Percentiles rank a stretch among this genome's conserved stretches.
Conservation (phyloP, 2,797 vertebrate genomes). For the Mormyrus proboscirostris region DNA sequence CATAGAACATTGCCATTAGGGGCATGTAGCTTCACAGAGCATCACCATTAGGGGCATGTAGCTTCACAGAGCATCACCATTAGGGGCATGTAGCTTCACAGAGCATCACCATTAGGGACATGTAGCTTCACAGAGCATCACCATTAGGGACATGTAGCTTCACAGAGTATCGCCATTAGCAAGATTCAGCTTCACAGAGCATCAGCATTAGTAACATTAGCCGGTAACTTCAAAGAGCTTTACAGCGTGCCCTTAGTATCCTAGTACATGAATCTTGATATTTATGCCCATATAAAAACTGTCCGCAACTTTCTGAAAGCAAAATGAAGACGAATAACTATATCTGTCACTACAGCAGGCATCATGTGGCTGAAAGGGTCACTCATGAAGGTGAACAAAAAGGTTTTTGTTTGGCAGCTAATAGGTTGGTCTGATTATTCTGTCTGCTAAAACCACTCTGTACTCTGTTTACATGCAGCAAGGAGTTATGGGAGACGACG, state of each 20-base stretch:
- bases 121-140: neutral
- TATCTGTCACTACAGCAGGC: neutral
- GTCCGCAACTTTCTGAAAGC: neutral
- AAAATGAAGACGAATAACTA: neutral
- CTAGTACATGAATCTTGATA: neutral
- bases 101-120: no score
- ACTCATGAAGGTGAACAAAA: neutral
- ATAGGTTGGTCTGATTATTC: neutral
- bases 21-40: neutral
- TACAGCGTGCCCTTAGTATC: neutral
- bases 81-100: neutral
- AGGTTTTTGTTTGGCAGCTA: neutral
- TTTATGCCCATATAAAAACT: neutral
- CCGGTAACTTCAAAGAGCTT: neutral
- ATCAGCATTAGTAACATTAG: neutral
- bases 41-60: neutral
- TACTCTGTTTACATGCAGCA: constrained; percentile 93
- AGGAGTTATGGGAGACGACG: constrained; percentile 98
- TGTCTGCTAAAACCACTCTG: constrained; percentile 54
- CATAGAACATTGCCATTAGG: neutral
- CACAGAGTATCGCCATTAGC: neutral
- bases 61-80: neutral
- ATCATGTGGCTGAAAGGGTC: neutral
- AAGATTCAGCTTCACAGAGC: neutral
- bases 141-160: neutral